Evolutionary conservation across 2,113 vertebrate genomes (phyloP).

Genomic region (Cichladusa arquata): DNA sequence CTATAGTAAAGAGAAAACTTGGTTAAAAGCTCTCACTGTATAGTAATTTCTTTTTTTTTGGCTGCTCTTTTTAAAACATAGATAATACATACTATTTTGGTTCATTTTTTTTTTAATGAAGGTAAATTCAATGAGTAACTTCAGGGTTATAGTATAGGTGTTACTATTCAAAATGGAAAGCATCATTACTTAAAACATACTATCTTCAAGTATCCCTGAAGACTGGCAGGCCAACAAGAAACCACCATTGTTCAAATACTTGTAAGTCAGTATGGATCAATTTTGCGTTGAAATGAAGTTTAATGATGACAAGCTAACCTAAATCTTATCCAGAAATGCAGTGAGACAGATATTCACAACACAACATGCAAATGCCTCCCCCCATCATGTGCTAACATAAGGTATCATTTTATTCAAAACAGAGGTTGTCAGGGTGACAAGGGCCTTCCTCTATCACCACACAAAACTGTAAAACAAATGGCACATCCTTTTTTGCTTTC

Average conservation of each 20-base stretch:
- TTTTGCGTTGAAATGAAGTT: neutral
- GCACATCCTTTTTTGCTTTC: neutral
- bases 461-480: neutral
- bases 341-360: neutral
- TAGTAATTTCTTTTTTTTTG: neutral
- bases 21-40: neutral
- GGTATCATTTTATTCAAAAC: neutral
- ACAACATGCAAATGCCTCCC: neutral
- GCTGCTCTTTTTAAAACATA: neutral
- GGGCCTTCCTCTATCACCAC: neutral
- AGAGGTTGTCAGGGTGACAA: neutral
- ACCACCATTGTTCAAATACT: neutral
- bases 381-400: neutral
- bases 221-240: neutral
- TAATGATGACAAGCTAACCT: neutral
- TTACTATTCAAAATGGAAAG: neutral
- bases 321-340: neutral
- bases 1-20: neutral
- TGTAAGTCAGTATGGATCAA: accelerated
- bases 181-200: neutral
- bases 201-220: neutral
- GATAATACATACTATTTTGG: neutral
- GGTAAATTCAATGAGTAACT: neutral
- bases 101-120: neutral
- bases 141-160: neutral